Evolutionary conservation across 2,113 vertebrate genomes (phyloP), one percentile per base, ranked within the genome.

Genomic region (Paramormyrops kingsleyae): DNA sequence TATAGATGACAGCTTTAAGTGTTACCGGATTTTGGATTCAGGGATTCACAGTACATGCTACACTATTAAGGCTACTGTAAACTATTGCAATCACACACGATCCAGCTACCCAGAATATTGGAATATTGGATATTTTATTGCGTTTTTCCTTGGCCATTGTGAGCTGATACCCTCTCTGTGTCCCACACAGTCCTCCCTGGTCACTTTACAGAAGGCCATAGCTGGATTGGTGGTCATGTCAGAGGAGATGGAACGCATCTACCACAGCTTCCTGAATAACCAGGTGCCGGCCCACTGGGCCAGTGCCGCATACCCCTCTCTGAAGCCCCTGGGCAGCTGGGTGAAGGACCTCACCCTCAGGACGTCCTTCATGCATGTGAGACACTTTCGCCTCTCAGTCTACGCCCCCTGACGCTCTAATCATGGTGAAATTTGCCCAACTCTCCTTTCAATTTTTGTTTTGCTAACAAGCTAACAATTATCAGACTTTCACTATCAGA

Each of bases 191-290:
- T 92, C 13, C 4, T 97, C 96, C 74, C 93, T 97, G 9, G 17
- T 92, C 90, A 96, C 93, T 1, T 94, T 97, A 52, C 93, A 92
- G 93, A 98, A 97, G 94, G 95, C 95, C 46, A 95, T 97, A 90
- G 96, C 95, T 7, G 95, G 95, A 59, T 90, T 97, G 70, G 95
- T 97, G 53, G 96, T 96, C 89, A 97, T 97, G 96, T 97, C 95
- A 27, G 97, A 97, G 91, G 95, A 97, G 92, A 96, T 96, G 96
- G 96, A 97, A 89, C 94, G 93, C 15, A 95, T 97, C 66, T 97
- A 96, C 85, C 95, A 93, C 46, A 97, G 96, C 91, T 97, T 97
- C 92, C 93, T 97, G 46, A 97, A 96, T 90, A 97, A 95, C 92
- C 95, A 96, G 35, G 94, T 97, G 91, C 96, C 96, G 1, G 80